Evolutionary conservation across 2,888 invertebrate species (phyloP), one percentile per base, ranked within the genome.

Genomic region (Coleophora deauratella): DNA sequence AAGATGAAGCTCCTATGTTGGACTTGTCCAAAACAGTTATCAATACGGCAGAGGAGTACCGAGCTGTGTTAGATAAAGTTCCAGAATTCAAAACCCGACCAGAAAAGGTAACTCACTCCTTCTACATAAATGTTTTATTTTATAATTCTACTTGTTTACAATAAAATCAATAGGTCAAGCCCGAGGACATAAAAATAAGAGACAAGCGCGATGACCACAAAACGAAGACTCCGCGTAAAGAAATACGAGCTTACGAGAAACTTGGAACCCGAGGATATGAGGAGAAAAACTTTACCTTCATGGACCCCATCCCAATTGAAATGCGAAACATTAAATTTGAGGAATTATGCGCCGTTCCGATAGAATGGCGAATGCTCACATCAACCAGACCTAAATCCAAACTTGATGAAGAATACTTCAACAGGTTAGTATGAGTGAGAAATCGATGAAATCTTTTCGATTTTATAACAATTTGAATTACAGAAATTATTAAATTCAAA

Each of bases 311-410:
- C 49, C 96, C 96, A 2, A 81, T 87, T 0, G 95, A 95, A 70
- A 95, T 96, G 96, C 88, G 87, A 54, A 85, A 87, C 9, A 82
- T 93, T 33, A 90, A 91, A 60, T 87, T 94, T 55, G 89, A 90
- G 37, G 96, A 96, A 57, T 79, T 96, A 37, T 93, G 93, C 57
- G 88, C 91, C 9, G 95, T 96, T 12, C 91, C 94, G 31, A 97
- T 97, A 47, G 95, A 95, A 66, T 97, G 96, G 96, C 90, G 93
- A 71, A 96, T 97, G 96, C 84, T 97, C 42, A 96, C 96, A 10
- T 91, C 93, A n/a, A 72, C 93, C 27, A 86, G 96, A 54, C 96
- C 96, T 0, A 95, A 95, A 70, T 88, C 89, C 27, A 93, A 93
- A 60, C 74, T 90, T 15, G 96, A 97, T 57, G 96, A 96, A 75